A percentile compares a stretch with the other conserved stretches of the same genome.
Conservation (phyloP, 2,888 invertebrate genomes). For the Caenorhabditis sp. region DNA sequence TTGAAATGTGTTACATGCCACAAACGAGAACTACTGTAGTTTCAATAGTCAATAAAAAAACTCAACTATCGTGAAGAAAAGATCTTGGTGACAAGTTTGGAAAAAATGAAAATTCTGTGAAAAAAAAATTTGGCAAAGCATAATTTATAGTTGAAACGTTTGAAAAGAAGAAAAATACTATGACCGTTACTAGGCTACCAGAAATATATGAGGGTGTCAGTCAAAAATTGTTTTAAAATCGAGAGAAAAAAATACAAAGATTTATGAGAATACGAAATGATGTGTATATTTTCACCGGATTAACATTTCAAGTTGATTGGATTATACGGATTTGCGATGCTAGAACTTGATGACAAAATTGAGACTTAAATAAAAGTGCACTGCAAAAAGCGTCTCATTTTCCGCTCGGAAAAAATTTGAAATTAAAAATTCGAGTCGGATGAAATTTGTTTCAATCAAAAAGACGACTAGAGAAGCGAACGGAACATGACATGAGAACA, state of each 20-base stretch:
- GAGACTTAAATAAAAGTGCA: not conserved
- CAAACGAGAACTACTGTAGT: no score
- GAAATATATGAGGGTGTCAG: not conserved
- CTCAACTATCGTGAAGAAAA: no score
- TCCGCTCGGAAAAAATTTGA: not conserved
- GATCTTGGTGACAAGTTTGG: no score
- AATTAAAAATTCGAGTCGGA: no score
- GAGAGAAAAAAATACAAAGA: not conserved
- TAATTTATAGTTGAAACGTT: not conserved
- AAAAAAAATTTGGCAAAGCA: no score
- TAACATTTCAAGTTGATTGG: not conserved
- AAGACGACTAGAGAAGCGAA: not conserved
- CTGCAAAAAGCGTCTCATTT: not conserved
- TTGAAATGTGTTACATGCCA: no score
- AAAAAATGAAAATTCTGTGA: no score
- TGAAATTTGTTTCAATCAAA: not conserved
- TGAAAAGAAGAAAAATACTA: not conserved
- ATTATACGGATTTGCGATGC: not conserved
- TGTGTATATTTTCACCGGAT: not conserved
- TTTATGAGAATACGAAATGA: not conserved
- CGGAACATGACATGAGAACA: constrained; percentile 8
- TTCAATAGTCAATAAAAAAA: no score
- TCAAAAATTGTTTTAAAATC: not conserved
- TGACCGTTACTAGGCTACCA: not conserved
- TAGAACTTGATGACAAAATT: not conserved